Evolutionary conservation across 2,797 vertebrate species (phyloP), one percentile per base, ranked within the genome.

Genomic region (Thripadectes ignobilis): DNA sequence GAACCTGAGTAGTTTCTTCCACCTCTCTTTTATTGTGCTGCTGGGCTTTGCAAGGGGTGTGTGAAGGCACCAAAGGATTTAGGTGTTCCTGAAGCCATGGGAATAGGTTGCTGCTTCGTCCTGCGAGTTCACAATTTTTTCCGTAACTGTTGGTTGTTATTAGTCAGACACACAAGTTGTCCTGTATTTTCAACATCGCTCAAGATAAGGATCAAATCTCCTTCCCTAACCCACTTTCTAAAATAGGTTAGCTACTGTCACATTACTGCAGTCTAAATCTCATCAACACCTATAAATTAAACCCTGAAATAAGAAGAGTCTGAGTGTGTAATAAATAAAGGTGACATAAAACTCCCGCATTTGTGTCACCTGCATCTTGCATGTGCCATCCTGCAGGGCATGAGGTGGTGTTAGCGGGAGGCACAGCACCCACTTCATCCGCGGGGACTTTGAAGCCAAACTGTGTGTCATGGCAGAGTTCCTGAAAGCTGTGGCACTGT

Each of bases 151-250:
- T 89, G 39, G 17, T 62, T 59, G 24, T 55, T 62, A 27, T 12
- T 63, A 43, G 14, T 78, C 45, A 61, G 66, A 20, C 1, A 1
- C n/a, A 34, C 6, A 41, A 36, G 32, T 67, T 90, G 65, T 48
- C 73, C 69, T 71, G 34, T 86, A 14, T 88, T 93, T 89, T 75
- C 34, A 61, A 7, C 20, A 27, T 67, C 4, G 0, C 7, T 32
- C 13, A 29, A 82, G 55, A 34, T 43, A 59, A 88, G 32, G 54
- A 57, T 92, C 69, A 65, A 34, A 45, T 73, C 29, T 61, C 49
- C 34, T 86, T 87, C 73, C 34, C 19, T 95, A 88, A 91, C 87
- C 94, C 62, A 89, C 29, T 89, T 94, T 46, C 69, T 87, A 30
- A 95, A 87, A 52, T 81, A 91, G 84, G 38, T 81, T 91, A 68